These are phyloP conservation scores for Leucosticte australis DNA, from an alignment of 2,113 vertebrate genomes.

Conservation along the genomic window DNA sequence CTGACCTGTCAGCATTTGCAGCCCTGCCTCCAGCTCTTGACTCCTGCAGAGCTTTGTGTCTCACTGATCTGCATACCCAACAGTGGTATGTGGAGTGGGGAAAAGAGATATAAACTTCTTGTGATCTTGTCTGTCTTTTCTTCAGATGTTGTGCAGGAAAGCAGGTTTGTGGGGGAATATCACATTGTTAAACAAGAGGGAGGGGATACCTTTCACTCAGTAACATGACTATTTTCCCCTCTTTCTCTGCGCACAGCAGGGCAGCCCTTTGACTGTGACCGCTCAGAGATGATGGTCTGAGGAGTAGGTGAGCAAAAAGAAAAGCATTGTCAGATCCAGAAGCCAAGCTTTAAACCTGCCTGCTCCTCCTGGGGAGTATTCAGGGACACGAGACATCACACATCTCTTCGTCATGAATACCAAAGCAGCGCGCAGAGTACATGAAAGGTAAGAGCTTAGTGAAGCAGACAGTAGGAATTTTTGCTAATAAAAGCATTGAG, in stretches of 20 bases:
- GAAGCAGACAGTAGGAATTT: background rate
- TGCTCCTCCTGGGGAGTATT: background rate
- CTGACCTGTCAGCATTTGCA: background rate
- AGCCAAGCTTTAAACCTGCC: background rate
- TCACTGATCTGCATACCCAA: background rate
- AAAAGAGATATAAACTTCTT: background rate
- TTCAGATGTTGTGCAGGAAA: background rate
- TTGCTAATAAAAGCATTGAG: constrained; percentile 16
- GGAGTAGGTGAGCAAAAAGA: background rate
- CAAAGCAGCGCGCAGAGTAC: background rate
- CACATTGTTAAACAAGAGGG: background rate
- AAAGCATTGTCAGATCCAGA: background rate
- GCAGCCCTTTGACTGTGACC: background rate
- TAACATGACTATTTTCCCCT: background rate
- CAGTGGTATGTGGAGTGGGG: background rate
- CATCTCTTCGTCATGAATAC: background rate
- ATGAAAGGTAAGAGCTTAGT: background rate
- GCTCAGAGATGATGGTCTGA: background rate
- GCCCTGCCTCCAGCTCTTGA: background rate
- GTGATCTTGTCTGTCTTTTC: background rate
- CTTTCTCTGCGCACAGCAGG: background rate
- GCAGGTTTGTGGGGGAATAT: background rate
- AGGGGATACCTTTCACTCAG: background rate
- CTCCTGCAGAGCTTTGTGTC: background rate
- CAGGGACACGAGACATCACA: background rate